These are phyloP conservation scores for Dolichomitus sp. DNA, from an alignment of 2,888 invertebrate species.

Conservation along the genomic window DNA sequence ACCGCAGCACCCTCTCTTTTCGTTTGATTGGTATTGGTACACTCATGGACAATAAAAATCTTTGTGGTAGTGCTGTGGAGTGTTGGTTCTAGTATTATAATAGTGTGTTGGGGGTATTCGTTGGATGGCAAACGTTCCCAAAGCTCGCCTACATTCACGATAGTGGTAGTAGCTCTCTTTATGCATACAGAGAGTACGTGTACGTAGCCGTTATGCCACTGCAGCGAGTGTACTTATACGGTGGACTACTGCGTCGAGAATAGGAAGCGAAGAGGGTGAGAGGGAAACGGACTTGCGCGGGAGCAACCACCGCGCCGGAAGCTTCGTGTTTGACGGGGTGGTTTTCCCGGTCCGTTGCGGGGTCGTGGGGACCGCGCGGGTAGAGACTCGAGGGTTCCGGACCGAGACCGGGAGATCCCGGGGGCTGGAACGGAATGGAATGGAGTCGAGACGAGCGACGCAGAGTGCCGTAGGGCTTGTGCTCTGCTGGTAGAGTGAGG, in stretches of 20 bases:
- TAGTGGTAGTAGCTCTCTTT: constrained; percentile 47
- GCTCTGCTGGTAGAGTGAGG: constrained; percentile 67
- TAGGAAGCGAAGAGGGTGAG: constrained; percentile 48
- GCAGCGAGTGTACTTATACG: constrained; percentile 58
- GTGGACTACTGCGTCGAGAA: constrained; percentile 38
- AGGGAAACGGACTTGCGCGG: constrained; percentile 72
- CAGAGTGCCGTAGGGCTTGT: constrained; percentile 74
- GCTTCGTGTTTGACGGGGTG: constrained; percentile 81
- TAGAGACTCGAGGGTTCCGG: constrained; percentile 73
- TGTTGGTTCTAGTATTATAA: constrained; percentile 59
- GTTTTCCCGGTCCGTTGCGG: constrained; percentile 75
- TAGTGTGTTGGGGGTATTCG: constrained; percentile 56
- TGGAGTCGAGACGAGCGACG: constrained; percentile 79
- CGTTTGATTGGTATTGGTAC: constrained; percentile 57
- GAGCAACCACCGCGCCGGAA: constrained; percentile 76
- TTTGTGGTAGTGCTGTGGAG: constrained; percentile 53
- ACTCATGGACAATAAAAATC: constrained; percentile 62
- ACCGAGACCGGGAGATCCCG: constrained; percentile 83
- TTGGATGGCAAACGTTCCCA: constrained; percentile 52
- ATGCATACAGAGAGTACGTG: constrained; percentile 49
- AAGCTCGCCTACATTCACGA: constrained; percentile 50
- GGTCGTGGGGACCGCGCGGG: constrained; percentile 72
- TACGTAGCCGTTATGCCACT: constrained; percentile 54
- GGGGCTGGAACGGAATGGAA: constrained; percentile 90
- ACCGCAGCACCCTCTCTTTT: constrained; percentile 41